Evolutionary conservation across 2,888 invertebrate species (phyloP).

Genomic region (Fragum fragum): DNA sequence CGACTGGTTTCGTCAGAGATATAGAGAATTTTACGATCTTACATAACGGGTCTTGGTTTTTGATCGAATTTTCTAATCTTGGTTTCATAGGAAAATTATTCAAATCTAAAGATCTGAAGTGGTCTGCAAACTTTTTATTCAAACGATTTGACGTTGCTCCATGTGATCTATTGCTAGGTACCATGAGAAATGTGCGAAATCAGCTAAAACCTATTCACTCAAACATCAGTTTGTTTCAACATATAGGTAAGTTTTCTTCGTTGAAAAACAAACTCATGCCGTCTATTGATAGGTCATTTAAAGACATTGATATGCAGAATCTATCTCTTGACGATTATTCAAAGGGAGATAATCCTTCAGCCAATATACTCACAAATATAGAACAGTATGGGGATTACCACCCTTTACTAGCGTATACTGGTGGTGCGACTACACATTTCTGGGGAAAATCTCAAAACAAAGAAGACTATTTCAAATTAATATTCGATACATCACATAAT

Average conservation of each 20-base stretch:
- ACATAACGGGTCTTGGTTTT: slow-evolving; percentile 63
- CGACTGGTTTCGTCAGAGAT: slow-evolving; percentile 81
- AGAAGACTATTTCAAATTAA: slow-evolving; percentile 58
- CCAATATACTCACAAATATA: slow-evolving; percentile 84
- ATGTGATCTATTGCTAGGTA: slow-evolving; percentile 70
- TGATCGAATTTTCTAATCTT: slow-evolving; percentile 73
- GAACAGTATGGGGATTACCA: slow-evolving; percentile 64
- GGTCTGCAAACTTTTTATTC: slow-evolving; percentile 82
- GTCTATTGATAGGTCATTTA: slow-evolving; percentile 69
- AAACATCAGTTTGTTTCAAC: slow-evolving; percentile 71
- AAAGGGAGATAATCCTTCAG: slow-evolving; percentile 83
- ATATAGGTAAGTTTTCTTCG: slow-evolving; percentile 72
- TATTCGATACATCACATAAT: slow-evolving; percentile 63
- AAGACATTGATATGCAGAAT: slow-evolving; percentile 47
- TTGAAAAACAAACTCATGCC: slow-evolving; percentile 69
- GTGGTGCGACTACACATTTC: slow-evolving; percentile 48
- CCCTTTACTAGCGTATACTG: slow-evolving; percentile 82
- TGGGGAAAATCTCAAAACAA: slow-evolving; percentile 62
- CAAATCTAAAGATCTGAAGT: slow-evolving; percentile 64
- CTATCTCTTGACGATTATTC: slow-evolving; percentile 37
- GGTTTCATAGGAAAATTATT: slow-evolving; percentile 79
- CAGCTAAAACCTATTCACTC: slow-evolving; percentile 64
- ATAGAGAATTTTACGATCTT: slow-evolving; percentile 82
- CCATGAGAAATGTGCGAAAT: slow-evolving; percentile 58
- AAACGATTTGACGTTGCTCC: slow-evolving; percentile 71